These are phyloP conservation scores for Hirtodrosophila duncani DNA, from an alignment of 2,888 invertebrate genomes.

Conservation along the genomic window DNA sequence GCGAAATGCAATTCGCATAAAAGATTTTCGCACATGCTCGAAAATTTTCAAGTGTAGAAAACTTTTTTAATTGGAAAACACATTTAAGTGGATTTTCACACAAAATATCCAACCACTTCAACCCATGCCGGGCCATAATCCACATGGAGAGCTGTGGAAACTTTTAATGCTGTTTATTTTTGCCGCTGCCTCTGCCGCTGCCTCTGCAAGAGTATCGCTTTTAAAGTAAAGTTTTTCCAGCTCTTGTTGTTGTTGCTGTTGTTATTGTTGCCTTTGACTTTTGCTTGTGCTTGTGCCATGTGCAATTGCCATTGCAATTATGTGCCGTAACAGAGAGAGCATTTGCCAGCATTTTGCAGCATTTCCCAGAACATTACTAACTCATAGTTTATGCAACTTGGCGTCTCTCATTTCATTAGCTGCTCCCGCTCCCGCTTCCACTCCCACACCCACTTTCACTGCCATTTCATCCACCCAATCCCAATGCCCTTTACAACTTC, in stretches of 20 bases:
- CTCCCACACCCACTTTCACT: too few species aligned
- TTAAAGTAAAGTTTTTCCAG: slow-evolving; percentile 41
- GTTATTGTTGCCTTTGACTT: slow-evolving; percentile 18
- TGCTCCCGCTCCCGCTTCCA: background rate
- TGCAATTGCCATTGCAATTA: slow-evolving; percentile 52
- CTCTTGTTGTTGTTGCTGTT: slow-evolving; percentile 9
- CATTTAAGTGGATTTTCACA: slow-evolving; percentile 69
- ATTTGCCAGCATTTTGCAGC: slow-evolving; percentile 33
- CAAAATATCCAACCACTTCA: background rate
- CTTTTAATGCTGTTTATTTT: slow-evolving; percentile 65
- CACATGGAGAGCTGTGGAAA: slow-evolving; percentile 39
- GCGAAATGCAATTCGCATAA: slow-evolving; percentile 68
- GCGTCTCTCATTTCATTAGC: slow-evolving; percentile 66
- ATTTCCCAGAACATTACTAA: slow-evolving; percentile 64
- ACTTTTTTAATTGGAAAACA: slow-evolving; percentile 73
- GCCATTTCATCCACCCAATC: too few species aligned
- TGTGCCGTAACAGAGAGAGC: slow-evolving; percentile 8
- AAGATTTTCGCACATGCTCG: slow-evolving; percentile 72
- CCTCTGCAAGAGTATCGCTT: slow-evolving; percentile 47
- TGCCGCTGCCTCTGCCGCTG: background rate
- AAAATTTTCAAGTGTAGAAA: slow-evolving; percentile 70
- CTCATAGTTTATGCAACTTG: slow-evolving; percentile 59
- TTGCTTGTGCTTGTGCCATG: slow-evolving; percentile 20
- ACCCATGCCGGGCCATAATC: too few species aligned
- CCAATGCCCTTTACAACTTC: slow-evolving; percentile 30